A percentile compares a stretch with the other conserved stretches of the same genome.
Conservation (phyloP, 1,140 invertebrate species). For the Bicyclus anynana region DNA sequence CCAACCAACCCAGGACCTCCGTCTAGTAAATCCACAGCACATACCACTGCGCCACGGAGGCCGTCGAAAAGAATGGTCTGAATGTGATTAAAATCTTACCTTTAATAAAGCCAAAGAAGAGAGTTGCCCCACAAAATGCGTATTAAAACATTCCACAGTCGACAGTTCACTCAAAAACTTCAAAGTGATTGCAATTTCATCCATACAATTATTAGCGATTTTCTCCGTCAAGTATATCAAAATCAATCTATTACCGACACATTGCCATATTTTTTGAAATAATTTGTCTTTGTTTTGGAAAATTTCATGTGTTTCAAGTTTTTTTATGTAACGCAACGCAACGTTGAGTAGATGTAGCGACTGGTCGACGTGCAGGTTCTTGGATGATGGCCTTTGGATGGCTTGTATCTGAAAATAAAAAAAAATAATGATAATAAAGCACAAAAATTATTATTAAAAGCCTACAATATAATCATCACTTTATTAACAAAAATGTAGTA, state of each 20-base stretch:
- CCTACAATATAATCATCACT: too few species aligned
- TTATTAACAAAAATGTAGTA: too few species aligned
- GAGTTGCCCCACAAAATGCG: constrained; percentile 48
- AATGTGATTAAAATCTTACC: constrained; percentile 33
- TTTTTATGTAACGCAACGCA: constrained; percentile 51
- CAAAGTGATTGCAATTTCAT: constrained; percentile 45
- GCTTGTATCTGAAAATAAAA: constrained; percentile 49
- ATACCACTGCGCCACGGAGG: too few species aligned
- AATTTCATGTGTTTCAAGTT: constrained; percentile 50
- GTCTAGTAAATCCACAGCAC: too few species aligned
- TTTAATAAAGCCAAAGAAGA: constrained; percentile 42
- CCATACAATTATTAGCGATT: constrained; percentile 30
- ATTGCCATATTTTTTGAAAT: constrained; percentile 48
- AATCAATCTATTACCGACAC: constrained; percentile 43
- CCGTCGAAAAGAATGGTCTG: not conserved
- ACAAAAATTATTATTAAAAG: too few species aligned
- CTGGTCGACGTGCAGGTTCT: constrained; percentile 44
- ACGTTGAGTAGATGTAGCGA: constrained; percentile 53
- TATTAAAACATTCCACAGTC: constrained; percentile 49
- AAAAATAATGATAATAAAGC: too few species aligned
- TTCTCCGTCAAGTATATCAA: constrained; percentile 28
- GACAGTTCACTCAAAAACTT: constrained; percentile 57
- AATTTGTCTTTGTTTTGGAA: constrained; percentile 56
- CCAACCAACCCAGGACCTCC: too few species aligned
- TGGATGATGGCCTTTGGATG: constrained; percentile 40